phyloP scores from a whole-genome alignment of 2,797 vertebrate species.

The Macropus fuliginosus region DNA sequence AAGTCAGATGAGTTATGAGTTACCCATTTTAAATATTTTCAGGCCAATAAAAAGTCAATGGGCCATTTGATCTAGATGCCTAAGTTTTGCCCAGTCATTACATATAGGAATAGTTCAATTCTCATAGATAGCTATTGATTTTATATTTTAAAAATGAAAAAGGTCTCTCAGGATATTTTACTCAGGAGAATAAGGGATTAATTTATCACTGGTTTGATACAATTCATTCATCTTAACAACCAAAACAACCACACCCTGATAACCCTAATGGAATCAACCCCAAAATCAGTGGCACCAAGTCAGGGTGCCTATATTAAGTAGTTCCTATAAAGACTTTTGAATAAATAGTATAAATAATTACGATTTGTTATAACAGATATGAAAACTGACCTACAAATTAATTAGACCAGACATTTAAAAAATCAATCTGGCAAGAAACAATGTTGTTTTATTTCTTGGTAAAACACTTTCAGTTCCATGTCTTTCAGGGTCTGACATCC shows the following conservation, averaged over 20 bases:
- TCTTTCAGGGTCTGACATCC: not conserved
- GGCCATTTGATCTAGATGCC: not conserved
- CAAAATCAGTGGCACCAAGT: not conserved
- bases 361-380: not conserved
- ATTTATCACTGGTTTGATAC: not conserved
- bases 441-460: not conserved
- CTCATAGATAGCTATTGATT: not conserved
- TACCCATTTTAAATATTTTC: not conserved
- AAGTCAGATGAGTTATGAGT: not conserved
- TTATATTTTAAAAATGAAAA: not conserved
- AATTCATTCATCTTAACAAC: not conserved
- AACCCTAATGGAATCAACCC: not conserved
- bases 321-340: not conserved
- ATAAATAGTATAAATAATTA: not conserved
- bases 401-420: not conserved
- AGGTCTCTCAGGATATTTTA: not conserved
- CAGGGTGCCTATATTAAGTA: not conserved
- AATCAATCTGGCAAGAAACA: not conserved
- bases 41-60: not conserved
- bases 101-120: not conserved
- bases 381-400: not conserved
- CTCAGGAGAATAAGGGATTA: not conserved
- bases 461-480: not conserved
- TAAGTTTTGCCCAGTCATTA: not conserved
- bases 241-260: not conserved